A percentile compares a stretch with the other conserved stretches of the same genome.
Evolutionary conservation across 2,113 vertebrate genomes (phyloP).

Genomic region (Notothenia coriiceps): DNA sequence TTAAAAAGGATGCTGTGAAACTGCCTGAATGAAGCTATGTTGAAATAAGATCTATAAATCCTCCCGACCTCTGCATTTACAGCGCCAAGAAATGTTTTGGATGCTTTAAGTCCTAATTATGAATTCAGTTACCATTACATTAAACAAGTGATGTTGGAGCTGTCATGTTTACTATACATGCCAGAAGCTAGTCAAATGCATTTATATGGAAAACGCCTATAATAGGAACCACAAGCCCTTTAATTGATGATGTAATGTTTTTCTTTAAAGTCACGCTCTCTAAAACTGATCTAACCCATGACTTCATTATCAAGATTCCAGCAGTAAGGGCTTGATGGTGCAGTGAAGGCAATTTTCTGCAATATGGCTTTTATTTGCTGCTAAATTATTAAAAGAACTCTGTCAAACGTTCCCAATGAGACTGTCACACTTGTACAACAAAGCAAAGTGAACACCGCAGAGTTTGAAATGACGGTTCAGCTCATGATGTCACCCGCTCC

Average conservation of each 20-base stretch:
- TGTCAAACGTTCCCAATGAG: slow-evolving; percentile 27
- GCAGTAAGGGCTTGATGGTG: slow-evolving; percentile 35
- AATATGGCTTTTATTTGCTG: slow-evolving; percentile 61
- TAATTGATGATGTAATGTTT: slow-evolving; percentile 62
- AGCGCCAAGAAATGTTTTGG: slow-evolving; percentile 8
- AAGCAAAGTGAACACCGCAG: not conserved
- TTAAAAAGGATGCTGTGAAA: slow-evolving; percentile 52
- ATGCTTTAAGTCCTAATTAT: not conserved
- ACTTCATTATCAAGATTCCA: slow-evolving; percentile 64
- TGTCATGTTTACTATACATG: slow-evolving; percentile 25
- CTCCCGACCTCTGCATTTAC: slow-evolving; percentile 26
- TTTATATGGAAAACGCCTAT: slow-evolving; percentile 45
- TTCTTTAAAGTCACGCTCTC: slow-evolving; percentile 27
- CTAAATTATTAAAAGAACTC: slow-evolving; percentile 57
- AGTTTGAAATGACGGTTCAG: slow-evolving; percentile 27
- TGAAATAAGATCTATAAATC: slow-evolving; percentile 48
- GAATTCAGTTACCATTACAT: slow-evolving; percentile 26
- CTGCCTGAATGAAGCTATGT: slow-evolving; percentile 13
- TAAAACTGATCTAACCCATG: slow-evolving; percentile 53
- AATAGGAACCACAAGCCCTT: slow-evolving; percentile 29
- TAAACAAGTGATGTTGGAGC: slow-evolving; percentile 26
- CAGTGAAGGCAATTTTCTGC: slow-evolving; percentile 61
- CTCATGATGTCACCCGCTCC: slow-evolving; percentile 58
- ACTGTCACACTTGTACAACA: slow-evolving; percentile 21
- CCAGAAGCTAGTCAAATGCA: slow-evolving; percentile 40